These are phyloP conservation scores for Thomomys bottae DNA, from an alignment of 2,113 vertebrate genomes.

Conservation along the genomic window DNA sequence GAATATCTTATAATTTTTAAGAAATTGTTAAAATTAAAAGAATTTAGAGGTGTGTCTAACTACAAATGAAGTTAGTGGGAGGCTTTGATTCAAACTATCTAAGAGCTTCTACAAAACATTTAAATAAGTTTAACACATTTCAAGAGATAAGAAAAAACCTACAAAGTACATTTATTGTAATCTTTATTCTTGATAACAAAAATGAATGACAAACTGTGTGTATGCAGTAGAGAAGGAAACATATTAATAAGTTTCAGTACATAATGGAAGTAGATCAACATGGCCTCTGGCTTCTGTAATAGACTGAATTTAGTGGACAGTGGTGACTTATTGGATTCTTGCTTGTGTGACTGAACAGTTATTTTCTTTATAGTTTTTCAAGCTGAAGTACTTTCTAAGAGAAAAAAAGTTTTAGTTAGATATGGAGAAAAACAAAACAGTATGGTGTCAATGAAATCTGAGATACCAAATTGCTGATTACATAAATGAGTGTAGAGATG, in stretches of 20 bases:
- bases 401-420: neutral
- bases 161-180: neutral
- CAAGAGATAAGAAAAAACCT: neutral
- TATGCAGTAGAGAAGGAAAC: neutral
- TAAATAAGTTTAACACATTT: neutral
- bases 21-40: neutral
- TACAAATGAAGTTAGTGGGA: neutral
- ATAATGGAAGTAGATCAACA: neutral
- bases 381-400: neutral
- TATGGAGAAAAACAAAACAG: neutral
- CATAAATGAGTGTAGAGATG: neutral
- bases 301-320: neutral
- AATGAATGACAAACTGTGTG: neutral
- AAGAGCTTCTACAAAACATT: neutral
- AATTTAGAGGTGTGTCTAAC: neutral
- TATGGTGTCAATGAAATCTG: neutral
- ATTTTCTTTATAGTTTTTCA: neutral
- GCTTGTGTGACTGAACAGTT: neutral
- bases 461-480: neutral
- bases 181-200: neutral
- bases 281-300: neutral
- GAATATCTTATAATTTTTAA: neutral
- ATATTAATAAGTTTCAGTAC: neutral
- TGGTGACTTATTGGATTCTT: neutral
- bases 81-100: neutral